Evolutionary conservation across 2,113 vertebrate species (phyloP).

Genomic region (Leuciscus idus): DNA sequence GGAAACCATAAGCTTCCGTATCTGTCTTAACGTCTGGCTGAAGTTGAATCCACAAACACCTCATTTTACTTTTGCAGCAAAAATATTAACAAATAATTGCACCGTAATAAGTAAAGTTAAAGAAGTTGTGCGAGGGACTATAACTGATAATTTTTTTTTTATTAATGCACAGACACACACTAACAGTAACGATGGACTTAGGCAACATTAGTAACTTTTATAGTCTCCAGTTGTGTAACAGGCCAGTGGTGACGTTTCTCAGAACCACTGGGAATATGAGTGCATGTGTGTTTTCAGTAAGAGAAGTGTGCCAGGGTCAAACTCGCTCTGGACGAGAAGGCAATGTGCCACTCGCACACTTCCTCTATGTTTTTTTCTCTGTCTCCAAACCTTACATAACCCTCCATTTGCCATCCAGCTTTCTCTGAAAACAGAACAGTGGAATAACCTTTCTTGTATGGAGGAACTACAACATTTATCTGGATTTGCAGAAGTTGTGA

Average conservation of each 20-base stretch:
- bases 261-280: background rate
- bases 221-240: constrained; percentile 31
- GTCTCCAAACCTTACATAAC: constrained; percentile 33
- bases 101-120: background rate
- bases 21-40: background rate
- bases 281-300: background rate
- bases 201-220: constrained; percentile 37
- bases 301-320: constrained; percentile 38
- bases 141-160: too few species aligned
- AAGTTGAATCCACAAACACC: background rate
- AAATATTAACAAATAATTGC: background rate
- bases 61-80: background rate
- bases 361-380: constrained; percentile 15
- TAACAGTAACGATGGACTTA: background rate
- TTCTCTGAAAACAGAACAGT: constrained; percentile 14
- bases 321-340: constrained; percentile 36
- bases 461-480: background rate
- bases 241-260: constrained; percentile 30
- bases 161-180: background rate
- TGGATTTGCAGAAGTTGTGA: background rate
- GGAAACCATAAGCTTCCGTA: constrained; percentile 31
- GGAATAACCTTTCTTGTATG: background rate
- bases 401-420: constrained; percentile 31
- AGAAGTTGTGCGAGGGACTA: background rate
- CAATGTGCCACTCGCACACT: constrained; percentile 45